These are phyloP conservation scores for Hermetia illucens DNA, from an alignment of 1,140 invertebrate species.

Conservation along the genomic window DNA sequence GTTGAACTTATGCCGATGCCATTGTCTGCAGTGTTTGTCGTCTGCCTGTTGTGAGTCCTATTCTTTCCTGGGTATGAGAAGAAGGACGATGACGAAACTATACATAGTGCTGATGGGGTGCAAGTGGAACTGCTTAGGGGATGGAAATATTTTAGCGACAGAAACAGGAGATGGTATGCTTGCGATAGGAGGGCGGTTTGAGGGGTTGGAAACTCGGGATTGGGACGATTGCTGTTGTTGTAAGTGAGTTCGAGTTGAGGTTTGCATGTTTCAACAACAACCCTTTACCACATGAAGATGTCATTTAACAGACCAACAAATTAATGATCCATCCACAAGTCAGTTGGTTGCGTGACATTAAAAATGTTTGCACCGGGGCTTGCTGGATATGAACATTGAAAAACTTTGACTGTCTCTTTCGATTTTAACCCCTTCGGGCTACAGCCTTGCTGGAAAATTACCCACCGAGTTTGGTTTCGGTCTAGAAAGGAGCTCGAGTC, in stretches of 20 bases:
- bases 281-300: neutral
- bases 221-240: no score
- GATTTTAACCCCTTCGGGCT: no score
- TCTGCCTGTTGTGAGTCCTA: no score
- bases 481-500: conserved; percentile 1
- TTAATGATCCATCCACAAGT: neutral
- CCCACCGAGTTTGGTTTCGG: neutral
- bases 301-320: neutral
- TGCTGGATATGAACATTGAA: no score
- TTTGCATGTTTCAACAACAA: neutral
- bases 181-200: no score
- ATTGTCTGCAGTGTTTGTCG: neutral
- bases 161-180: no score
- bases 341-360: neutral
- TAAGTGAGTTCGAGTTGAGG: no score
- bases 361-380: no score
- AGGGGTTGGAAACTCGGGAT: no score
- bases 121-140: neutral
- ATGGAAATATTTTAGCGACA: no score
- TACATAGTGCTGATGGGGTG: neutral
- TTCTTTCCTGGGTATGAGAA: no score
- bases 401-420: no score
- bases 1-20: neutral
- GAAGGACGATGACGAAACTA: neutral
- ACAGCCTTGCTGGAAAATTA: neutral